phyloP scores from a whole-genome alignment of 2,113 vertebrate species.

The Cavia aperea region DNA sequence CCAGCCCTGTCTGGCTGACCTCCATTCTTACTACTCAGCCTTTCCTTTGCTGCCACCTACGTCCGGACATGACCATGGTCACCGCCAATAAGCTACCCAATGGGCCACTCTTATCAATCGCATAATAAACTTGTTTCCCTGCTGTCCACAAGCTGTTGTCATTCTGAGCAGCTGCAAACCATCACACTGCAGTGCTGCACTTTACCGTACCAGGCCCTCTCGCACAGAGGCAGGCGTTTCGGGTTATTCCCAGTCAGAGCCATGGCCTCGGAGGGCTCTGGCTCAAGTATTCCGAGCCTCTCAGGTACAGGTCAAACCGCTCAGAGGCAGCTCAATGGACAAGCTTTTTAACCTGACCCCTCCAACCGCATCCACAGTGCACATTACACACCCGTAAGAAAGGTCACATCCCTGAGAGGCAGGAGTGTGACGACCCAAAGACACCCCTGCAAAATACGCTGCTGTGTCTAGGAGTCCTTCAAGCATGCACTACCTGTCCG shows the following conservation, averaged over 20 bases:
- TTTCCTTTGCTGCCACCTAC: neutral
- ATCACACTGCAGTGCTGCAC: neutral
- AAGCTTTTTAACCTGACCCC: neutral
- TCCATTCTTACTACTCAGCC: neutral
- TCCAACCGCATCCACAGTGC: neutral
- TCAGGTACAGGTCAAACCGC: neutral
- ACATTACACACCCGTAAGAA: neutral
- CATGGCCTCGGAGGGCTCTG: neutral
- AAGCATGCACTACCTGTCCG: neutral
- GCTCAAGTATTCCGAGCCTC: neutral
- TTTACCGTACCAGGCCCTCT: neutral
- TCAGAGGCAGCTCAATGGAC: neutral
- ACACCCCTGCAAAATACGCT: neutral
- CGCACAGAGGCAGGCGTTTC: fast-evolving
- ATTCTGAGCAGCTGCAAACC: neutral
- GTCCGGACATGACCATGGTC: neutral
- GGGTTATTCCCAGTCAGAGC: neutral
- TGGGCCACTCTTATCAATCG: fast-evolving
- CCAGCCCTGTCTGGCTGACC: neutral
- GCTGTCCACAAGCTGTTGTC: fast-evolving
- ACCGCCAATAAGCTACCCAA: neutral
- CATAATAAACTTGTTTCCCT: neutral
- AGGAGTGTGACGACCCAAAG: neutral
- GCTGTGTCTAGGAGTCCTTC: neutral
- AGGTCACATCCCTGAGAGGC: neutral